A percentile compares a stretch with the other conserved stretches of the same genome.
Evolutionary conservation across 2,113 vertebrate genomes (phyloP).

Genomic region (Trematomus loennbergii): DNA sequence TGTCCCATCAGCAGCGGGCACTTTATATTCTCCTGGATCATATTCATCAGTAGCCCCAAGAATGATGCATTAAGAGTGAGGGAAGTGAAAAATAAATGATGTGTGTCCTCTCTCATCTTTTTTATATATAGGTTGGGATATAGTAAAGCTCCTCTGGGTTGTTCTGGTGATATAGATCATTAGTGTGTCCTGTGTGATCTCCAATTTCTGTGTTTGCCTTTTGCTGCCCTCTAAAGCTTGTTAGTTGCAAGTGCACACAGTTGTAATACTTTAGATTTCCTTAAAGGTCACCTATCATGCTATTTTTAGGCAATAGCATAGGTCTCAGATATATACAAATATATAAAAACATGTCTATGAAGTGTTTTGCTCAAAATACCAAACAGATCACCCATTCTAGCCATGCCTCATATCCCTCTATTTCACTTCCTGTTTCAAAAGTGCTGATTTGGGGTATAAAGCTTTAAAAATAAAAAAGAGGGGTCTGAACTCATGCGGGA

Average conservation of each 20-base stretch:
- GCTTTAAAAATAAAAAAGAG: too few species aligned
- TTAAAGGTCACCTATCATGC: too few species aligned
- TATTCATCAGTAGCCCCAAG: conserved; percentile 4
- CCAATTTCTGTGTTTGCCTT: neutral
- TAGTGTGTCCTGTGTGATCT: neutral
- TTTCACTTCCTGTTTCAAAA: too few species aligned
- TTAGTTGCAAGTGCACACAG: neutral
- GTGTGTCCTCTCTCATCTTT: neutral
- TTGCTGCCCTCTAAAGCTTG: neutral
- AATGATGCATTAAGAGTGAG: neutral
- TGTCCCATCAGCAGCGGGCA: neutral
- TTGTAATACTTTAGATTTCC: too few species aligned
- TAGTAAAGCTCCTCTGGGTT: neutral
- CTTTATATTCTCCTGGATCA: neutral
- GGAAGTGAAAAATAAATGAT: neutral
- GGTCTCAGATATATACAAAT: too few species aligned
- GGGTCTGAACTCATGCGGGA: too few species aligned
- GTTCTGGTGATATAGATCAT: neutral
- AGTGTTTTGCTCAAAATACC: too few species aligned
- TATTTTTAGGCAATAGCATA: too few species aligned
- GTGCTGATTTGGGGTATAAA: too few species aligned
- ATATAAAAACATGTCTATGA: too few species aligned
- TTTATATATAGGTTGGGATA: neutral
- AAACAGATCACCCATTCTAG: too few species aligned
- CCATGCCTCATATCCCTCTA: too few species aligned